A percentile compares a stretch with the other conserved stretches of the same genome.
Evolutionary conservation across 23 tunicate species (phyloP).

Genomic region (Styela clava): DNA sequence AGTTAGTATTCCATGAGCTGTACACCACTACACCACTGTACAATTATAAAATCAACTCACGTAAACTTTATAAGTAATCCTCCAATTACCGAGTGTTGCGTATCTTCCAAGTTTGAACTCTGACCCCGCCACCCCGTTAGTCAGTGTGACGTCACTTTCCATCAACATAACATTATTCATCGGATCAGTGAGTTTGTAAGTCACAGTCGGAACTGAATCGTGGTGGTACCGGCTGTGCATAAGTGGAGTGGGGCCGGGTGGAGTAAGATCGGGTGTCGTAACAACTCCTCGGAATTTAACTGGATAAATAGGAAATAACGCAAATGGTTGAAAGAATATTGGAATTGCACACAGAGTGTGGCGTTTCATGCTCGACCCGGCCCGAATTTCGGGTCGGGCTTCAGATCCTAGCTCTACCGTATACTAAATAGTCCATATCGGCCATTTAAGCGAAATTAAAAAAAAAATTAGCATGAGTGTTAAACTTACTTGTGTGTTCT

Average conservation of each 20-base stretch:
- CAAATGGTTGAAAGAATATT: too few species aligned
- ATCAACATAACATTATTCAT: constrained; percentile 56
- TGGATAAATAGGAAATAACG: constrained; percentile 27
- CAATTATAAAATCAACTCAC: too few species aligned
- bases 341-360: too few species aligned
- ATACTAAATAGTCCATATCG: too few species aligned
- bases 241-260: constrained; percentile 19
- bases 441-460: too few species aligned
- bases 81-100: constrained; percentile 32
- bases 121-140: constrained; percentile 73
- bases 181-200: constrained; percentile 67
- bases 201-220: constrained; percentile 8
- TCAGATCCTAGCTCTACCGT: too few species aligned
- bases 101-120: constrained; percentile 61
- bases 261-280: constrained; percentile 58
- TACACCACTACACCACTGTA: too few species aligned
- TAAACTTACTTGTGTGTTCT: constrained; percentile 73
- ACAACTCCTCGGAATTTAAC: constrained; percentile 82
- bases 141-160: constrained; percentile 40
- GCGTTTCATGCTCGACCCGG: too few species aligned
- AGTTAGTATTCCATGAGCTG: too few species aligned
- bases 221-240: too few species aligned
- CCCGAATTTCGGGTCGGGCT: too few species aligned
- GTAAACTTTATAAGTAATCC: constrained; percentile 2
- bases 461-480: too few species aligned